Conservation (phyloP, 2,888 invertebrate species). For the Leptinotarsa haldemani region DNA sequence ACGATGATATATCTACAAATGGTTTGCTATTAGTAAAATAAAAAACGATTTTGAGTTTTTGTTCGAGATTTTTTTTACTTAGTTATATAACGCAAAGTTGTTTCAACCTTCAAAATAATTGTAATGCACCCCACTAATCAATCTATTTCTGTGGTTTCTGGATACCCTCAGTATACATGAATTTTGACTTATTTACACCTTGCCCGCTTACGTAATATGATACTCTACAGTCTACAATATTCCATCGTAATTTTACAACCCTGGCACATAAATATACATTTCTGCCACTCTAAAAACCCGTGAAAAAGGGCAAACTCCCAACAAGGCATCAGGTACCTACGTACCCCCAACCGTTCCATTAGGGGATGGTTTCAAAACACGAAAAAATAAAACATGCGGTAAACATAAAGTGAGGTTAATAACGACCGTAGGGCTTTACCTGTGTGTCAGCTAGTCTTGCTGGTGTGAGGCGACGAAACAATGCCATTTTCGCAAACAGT, state of each 20-base stretch:
- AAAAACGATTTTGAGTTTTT: too few relatives aligned
- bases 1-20: neutral
- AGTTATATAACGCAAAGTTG: neutral
- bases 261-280: too few relatives aligned
- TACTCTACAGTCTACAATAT: neutral
- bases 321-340: neutral
- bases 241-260: too few relatives aligned
- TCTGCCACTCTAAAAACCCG: too few relatives aligned
- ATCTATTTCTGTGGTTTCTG: constrained; percentile 1
- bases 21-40: too few relatives aligned
- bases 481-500: constrained; percentile 69
- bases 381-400: neutral
- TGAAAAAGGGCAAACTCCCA: neutral
- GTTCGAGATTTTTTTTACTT: neutral
- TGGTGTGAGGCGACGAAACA: constrained; percentile 73
- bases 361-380: too few relatives aligned
- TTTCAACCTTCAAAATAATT: neutral
- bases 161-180: neutral
- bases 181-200: neutral
- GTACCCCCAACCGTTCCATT: too few relatives aligned
- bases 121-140: neutral
- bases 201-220: constrained; percentile 5
- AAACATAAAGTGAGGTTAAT: constrained; percentile 5
- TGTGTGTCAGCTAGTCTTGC: constrained; percentile 73
- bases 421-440: constrained; percentile 60